Evolutionary conservation across 2,113 vertebrate species (phyloP).

Genomic region (Saccopteryx leptura): DNA sequence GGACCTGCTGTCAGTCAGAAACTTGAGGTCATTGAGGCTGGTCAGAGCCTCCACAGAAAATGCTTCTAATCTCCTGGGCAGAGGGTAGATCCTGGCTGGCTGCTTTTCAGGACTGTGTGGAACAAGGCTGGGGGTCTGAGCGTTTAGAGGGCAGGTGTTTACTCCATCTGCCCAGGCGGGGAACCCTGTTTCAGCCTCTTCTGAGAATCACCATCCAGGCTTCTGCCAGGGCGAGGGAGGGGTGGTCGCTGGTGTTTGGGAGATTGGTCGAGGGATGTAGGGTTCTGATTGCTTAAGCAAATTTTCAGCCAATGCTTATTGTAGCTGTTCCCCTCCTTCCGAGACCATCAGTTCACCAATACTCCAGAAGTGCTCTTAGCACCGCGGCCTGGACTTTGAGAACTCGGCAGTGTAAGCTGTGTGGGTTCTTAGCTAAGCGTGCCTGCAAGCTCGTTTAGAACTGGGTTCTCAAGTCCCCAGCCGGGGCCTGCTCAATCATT

Average conservation of each 20-base stretch:
- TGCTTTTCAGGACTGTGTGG: neutral
- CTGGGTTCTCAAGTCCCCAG: neutral
- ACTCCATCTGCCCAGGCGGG: neutral
- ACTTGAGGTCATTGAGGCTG: neutral
- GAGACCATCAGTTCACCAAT: neutral
- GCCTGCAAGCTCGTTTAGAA: neutral
- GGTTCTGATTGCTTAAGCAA: neutral
- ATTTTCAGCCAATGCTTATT: neutral
- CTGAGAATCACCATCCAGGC: neutral
- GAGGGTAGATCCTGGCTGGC: neutral
- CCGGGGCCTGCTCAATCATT: neutral
- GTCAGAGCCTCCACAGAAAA: neutral
- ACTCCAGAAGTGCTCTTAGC: neutral
- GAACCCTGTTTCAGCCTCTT: neutral
- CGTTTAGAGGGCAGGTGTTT: neutral
- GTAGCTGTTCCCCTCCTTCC: neutral
- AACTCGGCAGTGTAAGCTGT: neutral
- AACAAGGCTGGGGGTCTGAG: neutral
- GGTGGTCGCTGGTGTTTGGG: neutral
- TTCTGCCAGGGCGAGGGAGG: neutral
- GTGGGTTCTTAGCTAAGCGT: neutral
- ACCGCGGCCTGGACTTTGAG: neutral
- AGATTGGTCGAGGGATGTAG: no score
- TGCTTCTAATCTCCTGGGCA: neutral
- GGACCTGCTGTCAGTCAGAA: neutral